phyloP scores from a whole-genome alignment of 2,797 vertebrate species.

The Tauraco hartlaubi region DNA sequence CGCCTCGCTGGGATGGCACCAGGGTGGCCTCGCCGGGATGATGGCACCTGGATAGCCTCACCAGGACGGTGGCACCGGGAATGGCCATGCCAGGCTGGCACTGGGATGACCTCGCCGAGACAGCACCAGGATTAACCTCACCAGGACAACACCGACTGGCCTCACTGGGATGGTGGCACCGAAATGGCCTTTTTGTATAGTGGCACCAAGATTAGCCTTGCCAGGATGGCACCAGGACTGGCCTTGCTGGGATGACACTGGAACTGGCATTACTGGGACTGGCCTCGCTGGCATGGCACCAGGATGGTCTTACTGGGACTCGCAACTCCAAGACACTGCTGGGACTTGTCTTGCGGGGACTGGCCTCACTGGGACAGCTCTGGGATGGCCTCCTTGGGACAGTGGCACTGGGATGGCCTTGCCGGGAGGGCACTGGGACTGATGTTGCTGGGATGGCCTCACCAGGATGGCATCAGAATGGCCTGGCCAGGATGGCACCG shows the following conservation, averaged over 20 bases:
- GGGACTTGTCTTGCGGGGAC: not conserved
- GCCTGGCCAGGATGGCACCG: not conserved
- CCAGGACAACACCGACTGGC: not conserved
- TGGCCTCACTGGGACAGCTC: not conserved
- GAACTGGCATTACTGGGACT: not conserved
- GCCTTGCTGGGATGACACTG: not conserved
- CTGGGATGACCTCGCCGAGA: not conserved
- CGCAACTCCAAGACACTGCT: not conserved
- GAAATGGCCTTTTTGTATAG: not conserved
- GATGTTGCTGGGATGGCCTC: not conserved
- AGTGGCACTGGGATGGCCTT: not conserved
- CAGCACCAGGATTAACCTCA: not conserved
- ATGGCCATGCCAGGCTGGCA: not conserved
- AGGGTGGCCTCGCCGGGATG: not conserved
- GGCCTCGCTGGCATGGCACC: not conserved
- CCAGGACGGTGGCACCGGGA: not conserved
- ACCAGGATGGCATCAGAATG: not conserved
- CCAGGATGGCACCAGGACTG: not conserved
- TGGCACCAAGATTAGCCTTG: not conserved
- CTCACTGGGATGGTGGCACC: not conserved
- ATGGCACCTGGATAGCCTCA: not conserved
- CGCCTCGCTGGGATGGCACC: not conserved
- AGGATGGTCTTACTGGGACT: not conserved
- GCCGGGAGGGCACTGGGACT: not conserved
- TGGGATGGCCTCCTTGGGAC: not conserved